phyloP scores from a whole-genome alignment of 1,140 invertebrate species.

The Trypoxylus dichotomus region DNA sequence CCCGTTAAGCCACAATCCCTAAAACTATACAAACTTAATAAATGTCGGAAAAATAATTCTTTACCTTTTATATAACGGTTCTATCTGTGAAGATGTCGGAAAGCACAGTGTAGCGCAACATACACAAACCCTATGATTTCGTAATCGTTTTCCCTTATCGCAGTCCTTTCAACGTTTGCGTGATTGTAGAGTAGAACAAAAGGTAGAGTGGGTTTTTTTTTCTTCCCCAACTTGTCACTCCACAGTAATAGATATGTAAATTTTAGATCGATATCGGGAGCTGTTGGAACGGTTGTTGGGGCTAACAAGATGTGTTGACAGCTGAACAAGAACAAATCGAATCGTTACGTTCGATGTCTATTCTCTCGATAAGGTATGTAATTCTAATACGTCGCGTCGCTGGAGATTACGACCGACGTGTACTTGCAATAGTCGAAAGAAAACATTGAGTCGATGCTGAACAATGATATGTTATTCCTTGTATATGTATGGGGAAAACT shows the following conservation, averaged over 20 bases:
- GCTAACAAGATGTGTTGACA: slow-evolving; percentile 25
- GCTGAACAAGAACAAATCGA: slow-evolving; percentile 11
- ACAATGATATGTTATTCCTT: too few species aligned
- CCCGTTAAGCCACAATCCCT: too few species aligned
- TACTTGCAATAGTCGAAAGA: background rate
- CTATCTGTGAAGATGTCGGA: too few species aligned
- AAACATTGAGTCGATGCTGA: too few species aligned
- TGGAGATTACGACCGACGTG: background rate
- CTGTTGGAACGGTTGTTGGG: background rate
- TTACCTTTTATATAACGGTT: too few species aligned
- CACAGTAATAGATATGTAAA: slow-evolving; percentile 29
- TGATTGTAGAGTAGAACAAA: slow-evolving; percentile 6
- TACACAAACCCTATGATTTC: background rate
- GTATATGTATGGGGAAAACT: too few species aligned
- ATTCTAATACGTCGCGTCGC: background rate
- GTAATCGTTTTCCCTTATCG: background rate
- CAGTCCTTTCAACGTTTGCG: background rate
- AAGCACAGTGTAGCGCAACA: too few species aligned
- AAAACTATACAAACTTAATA: too few species aligned
- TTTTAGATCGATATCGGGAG: slow-evolving; percentile 12
- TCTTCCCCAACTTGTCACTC: background rate
- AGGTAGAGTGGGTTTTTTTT: background rate
- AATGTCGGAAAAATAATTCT: too few species aligned
- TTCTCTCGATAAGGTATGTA: background rate
- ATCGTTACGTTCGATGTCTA: background rate